Conservation (phyloP, 2,113 vertebrate species). For the Deroptyus accipitrinus region DNA sequence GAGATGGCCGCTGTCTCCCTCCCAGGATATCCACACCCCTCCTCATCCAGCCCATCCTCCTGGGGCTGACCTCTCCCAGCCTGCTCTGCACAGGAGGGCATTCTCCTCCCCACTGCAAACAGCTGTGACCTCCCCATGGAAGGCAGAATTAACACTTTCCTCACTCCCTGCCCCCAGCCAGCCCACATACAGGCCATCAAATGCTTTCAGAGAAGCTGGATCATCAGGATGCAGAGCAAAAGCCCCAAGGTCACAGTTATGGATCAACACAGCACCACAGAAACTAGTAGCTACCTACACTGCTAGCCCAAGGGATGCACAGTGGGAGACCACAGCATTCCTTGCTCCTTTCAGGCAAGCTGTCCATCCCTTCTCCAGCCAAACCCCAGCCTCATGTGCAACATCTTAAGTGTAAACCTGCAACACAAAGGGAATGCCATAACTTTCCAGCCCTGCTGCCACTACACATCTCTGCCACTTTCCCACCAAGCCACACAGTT, state of each 20-base stretch:
- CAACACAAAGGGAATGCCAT: not conserved
- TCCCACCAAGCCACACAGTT: not conserved
- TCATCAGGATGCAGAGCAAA: not conserved
- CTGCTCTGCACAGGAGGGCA: conserved; percentile 18
- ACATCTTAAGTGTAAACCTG: not conserved
- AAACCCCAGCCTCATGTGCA: not conserved
- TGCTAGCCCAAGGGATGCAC: not conserved
- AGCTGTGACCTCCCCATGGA: conserved; percentile 11
- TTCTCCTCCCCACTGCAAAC: conserved; percentile 21
- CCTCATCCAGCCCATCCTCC: not conserved
- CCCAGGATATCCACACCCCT: not conserved
- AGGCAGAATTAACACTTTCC: conserved; percentile 3
- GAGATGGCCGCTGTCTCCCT: not conserved
- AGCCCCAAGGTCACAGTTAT: not conserved
- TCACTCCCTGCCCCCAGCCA: not conserved
- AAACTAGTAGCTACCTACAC: not conserved
- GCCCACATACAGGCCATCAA: not conserved
- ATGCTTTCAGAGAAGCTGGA: not conserved
- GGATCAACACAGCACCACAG: not conserved
- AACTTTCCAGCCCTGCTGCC: not conserved
- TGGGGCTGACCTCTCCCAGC: conserved; percentile 50
- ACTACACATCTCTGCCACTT: not conserved
- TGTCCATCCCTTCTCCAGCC: not conserved
- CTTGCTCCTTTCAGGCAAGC: not conserved
- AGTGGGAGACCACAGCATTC: not conserved